Base-by-base conservation (phyloP, 2,113 vertebrate genomes). In the Phrynocephalus versicolor region DNA sequence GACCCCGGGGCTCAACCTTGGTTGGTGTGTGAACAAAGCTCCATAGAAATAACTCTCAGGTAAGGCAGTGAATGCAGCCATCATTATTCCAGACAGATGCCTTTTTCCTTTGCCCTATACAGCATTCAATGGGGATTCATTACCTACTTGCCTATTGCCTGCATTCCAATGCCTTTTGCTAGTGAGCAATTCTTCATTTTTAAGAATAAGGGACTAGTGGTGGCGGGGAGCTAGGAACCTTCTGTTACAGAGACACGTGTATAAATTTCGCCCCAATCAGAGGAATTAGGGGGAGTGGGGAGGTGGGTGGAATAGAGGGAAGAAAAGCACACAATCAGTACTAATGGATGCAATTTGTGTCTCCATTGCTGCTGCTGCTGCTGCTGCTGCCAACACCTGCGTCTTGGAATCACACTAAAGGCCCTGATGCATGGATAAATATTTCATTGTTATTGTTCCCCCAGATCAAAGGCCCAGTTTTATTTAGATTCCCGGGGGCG, bases 391-490 rank as follows among this genome's bases (percentile, higher is more conserved):
- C 83, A 85, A 85, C 64, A 85, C 64, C 60, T 39, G 45, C 72
- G 35, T 57, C 33, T 51, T 84, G 82, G 60, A 55, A 84, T 77
- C 73, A 76, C 58, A 60, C 82, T 67, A 65, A 76, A 37, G 45
- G 33, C 74, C 83, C 74, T 65, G 74, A 78, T 78, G 83, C 83
- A 78, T 2, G 33, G 74, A 84, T 85, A 85, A 85, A 85, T 85
- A 85, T 84, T 84, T 78, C 83, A 84, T 85, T 73, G 77, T 85
- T 85, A 60, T 85, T 71, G 67, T 79, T 79, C 25, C 84, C 65
- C 76, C 37, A 79, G 55, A 85, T 85, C 84, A 85, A 85, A 85
- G 76, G 57, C 84, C 84, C 67, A 41, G 84, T 80, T 80, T 80
- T 85, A 85, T 85, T 85, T 80, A 85, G 77, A 33, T 73, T 35